Evolutionary conservation across 2,888 invertebrate species (phyloP).

Genomic region (Harmothoe impar): DNA sequence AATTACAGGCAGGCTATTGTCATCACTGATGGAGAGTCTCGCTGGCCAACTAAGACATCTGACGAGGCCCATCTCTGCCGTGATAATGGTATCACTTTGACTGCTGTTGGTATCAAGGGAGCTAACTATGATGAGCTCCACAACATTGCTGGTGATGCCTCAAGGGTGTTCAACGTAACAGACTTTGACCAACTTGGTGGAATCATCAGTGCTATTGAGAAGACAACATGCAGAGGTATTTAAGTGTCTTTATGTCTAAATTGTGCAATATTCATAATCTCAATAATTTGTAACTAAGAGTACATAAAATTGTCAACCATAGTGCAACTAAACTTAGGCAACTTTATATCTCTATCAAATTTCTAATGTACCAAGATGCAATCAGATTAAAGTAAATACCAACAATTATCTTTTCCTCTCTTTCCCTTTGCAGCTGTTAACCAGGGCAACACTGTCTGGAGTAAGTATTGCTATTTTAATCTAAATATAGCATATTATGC

Average conservation of each 20-base stretch:
- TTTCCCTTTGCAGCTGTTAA: constrained; percentile 18
- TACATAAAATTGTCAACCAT: no score
- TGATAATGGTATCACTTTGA: constrained; percentile 50
- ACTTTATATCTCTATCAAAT: no score
- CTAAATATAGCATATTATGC: neutral
- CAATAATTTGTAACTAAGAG: no score
- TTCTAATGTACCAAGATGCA: no score
- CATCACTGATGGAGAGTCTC: constrained; percentile 57
- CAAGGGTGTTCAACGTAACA: constrained; percentile 55
- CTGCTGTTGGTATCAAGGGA: constrained; percentile 46
- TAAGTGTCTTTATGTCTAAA: no score
- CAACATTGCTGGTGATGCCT: constrained; percentile 60
- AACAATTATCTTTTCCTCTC: no score
- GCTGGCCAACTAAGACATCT: neutral
- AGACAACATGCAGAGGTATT: constrained; percentile 59
- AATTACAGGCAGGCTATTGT: constrained; percentile 56
- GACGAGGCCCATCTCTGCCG: constrained; percentile 48
- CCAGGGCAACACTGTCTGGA: constrained; percentile 2
- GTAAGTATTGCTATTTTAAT: neutral
- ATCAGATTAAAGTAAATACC: no score
- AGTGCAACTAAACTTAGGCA: no score
- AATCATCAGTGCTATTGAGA: constrained; percentile 3
- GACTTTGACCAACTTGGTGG: constrained; percentile 40
- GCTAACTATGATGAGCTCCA: constrained; percentile 47
- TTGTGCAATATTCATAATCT: no score